Percentiles rank a stretch among this genome's conserved stretches.
phyloP scores from a whole-genome alignment of 2,113 vertebrate genomes.

The Gymnorhina tibicen region DNA sequence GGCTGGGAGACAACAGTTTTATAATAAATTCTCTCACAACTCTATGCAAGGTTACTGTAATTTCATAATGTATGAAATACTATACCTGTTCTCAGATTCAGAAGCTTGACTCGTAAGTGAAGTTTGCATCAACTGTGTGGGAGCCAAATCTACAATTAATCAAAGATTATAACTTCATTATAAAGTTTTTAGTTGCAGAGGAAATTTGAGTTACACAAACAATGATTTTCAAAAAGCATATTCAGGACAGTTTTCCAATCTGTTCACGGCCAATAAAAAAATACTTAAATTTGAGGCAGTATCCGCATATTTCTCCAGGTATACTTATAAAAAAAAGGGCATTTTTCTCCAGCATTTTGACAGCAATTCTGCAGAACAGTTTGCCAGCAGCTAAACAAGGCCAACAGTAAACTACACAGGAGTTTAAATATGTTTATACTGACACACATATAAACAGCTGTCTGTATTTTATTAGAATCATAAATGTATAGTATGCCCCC shows the following conservation, averaged over 20 bases:
- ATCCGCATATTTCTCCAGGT: neutral
- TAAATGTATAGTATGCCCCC: neutral
- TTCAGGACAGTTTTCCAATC: neutral
- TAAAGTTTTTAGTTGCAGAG: neutral
- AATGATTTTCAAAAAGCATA: neutral
- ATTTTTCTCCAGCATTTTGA: neutral
- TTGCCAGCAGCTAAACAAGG: neutral
- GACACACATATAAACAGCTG: neutral
- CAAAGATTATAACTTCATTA: neutral
- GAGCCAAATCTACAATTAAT: constrained; percentile 70
- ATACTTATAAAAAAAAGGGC: neutral
- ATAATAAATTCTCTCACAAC: neutral
- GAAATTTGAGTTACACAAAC: neutral
- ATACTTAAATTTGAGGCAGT: neutral
- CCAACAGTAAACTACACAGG: neutral
- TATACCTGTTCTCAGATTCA: constrained; percentile 71
- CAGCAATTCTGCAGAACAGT: neutral
- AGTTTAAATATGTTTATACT: neutral
- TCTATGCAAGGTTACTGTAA: neutral
- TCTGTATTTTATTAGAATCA: neutral
- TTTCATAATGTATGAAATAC: neutral
- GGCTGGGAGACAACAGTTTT: neutral
- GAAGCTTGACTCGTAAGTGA: constrained; percentile 55
- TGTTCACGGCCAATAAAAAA: neutral
- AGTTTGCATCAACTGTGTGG: constrained; percentile 58